A percentile compares a stretch with the other conserved stretches of the same genome.
Evolutionary conservation across 2,888 invertebrate genomes (phyloP).

Genomic region (Folsomia manolachei): DNA sequence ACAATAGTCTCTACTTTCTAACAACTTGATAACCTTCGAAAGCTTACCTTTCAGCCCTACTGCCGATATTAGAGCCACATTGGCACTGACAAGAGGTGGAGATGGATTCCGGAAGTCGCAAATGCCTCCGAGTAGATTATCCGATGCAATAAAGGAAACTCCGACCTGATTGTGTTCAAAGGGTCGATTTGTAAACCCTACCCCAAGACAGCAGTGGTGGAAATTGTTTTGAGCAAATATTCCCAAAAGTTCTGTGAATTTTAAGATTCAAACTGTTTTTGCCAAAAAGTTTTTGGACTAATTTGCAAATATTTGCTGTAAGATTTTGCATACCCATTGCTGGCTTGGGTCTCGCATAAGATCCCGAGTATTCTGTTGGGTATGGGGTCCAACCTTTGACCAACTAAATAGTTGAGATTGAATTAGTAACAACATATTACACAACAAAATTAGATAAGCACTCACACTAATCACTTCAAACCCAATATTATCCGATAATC

Average conservation of each 20-base stretch:
- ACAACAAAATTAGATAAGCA: background rate
- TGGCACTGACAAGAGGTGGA: background rate
- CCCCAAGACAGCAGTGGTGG: conserved; percentile 7
- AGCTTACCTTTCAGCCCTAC: background rate
- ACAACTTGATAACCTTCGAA: no score
- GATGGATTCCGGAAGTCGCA: conserved; percentile 7
- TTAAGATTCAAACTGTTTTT: no score
- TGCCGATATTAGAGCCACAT: conserved; percentile 3
- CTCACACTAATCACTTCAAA: conserved; percentile 6
- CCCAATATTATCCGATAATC: conserved; percentile 1
- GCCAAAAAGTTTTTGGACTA: no score
- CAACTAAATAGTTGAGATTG: background rate
- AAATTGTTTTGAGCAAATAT: background rate
- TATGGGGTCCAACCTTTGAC: background rate
- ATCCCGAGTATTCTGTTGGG: background rate
- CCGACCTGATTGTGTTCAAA: conserved; percentile 5
- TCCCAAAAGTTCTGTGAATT: background rate
- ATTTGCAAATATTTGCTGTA: no score
- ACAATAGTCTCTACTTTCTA: no score
- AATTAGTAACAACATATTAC: background rate
- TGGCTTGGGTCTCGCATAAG: background rate
- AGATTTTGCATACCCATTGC: no score
- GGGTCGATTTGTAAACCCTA: conserved; percentile 7
- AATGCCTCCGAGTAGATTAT: background rate
- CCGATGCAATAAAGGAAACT: background rate